These are phyloP conservation scores for Campoplex nolae DNA, from an alignment of 2,888 invertebrate genomes.

Conservation along the genomic window DNA sequence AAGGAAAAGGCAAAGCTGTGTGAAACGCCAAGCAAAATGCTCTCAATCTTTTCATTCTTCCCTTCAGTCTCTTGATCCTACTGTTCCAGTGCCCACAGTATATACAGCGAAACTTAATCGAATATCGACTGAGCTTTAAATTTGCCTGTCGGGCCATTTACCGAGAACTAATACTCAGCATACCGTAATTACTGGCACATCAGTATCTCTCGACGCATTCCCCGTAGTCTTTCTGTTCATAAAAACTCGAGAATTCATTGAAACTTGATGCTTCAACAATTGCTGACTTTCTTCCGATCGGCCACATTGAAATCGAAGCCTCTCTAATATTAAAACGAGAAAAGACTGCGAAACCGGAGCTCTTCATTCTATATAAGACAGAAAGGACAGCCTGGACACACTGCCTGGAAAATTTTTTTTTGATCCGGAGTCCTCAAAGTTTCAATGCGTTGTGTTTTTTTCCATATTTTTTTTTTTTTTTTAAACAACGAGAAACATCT, in stretches of 20 bases:
- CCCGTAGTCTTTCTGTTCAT: not conserved
- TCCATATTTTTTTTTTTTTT: too few species aligned
- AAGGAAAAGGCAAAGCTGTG: not conserved
- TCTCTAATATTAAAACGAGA: too few species aligned
- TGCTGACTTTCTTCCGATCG: not conserved
- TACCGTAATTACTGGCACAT: slow-evolving; percentile 39
- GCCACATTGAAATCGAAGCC: too few species aligned
- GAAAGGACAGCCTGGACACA: too few species aligned
- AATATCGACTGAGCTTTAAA: not conserved
- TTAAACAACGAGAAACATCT: too few species aligned
- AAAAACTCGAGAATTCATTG: slow-evolving; percentile 9
- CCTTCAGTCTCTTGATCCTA: not conserved
- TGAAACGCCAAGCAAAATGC: not conserved
- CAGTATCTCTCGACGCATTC: not conserved
- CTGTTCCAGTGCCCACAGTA: not conserved
- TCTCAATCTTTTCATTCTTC: slow-evolving; percentile 6
- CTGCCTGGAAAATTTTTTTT: too few species aligned
- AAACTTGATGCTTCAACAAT: not conserved
- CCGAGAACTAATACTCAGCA: slow-evolving; percentile 55
- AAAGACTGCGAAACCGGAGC: too few species aligned
- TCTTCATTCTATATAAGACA: too few species aligned
- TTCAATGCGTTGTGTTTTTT: too few species aligned
- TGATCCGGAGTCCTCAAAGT: too few species aligned
- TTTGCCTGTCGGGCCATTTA: not conserved
- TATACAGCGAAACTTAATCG: not conserved